Base-by-base conservation (phyloP, 2,888 invertebrate species). In the Chesias legatella region DNA sequence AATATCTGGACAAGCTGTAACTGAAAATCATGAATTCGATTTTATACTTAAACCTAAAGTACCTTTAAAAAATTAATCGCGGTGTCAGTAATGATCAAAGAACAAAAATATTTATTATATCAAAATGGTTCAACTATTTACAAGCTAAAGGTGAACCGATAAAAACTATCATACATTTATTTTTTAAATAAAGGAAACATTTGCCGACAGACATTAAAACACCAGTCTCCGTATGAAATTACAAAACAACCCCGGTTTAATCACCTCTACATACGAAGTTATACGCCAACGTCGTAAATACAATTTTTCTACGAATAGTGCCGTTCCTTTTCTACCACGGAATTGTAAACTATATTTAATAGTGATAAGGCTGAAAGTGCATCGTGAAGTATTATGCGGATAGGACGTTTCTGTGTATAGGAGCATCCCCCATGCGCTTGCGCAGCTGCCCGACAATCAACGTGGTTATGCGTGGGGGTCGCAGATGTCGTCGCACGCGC, bases 391-490 rank as follows among this genome's bases (percentile, higher is more conserved):
- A 46, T 43, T 33, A 22, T 11, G 37, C 22, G 31, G 7, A 20
- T 34, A 33, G 37, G 43, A 22, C 52, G 31, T 55, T 52, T 48
- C 39, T 34, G 35, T 25, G 41, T 49, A 34, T 1, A 22, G 38
- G 48, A 43, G 52, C 55, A 55, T 55, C 55, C 55, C 54, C 55
- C 49, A 50, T 76, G 45, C 48, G 29, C 31, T 26, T 34, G 56
- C 63, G 81, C 85, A 85, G 85, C 85, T 85, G 85, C 79, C 60
- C 60, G 62, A 62, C 70, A 76, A 77, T 80, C 80, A 76, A 77
- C 77, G 62, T 58, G 59, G 70, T 73, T 70, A 71, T 81, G 82
- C 77, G 82, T 79, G 85, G 83, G 84, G 81, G 80, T 73, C 73
- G 85, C 86, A 85, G 83, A 85, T 85, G 85, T 75, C 72, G 63